Evolutionary conservation across 2,797 vertebrate species (phyloP).

Genomic region (Squalus acanthias): DNA sequence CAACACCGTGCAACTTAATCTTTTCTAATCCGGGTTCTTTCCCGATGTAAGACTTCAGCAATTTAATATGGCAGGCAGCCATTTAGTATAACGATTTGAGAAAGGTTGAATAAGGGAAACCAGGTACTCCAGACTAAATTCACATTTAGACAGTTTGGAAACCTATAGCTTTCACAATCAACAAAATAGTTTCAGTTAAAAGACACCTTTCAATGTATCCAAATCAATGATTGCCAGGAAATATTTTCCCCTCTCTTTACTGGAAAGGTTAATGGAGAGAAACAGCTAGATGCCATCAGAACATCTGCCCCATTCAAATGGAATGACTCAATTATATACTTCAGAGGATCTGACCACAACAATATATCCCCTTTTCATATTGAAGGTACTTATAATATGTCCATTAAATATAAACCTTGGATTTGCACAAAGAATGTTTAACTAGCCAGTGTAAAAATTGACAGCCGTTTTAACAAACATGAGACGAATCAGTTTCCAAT

Average conservation of each 20-base stretch:
- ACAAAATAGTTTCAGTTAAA: background rate
- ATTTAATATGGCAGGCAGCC: background rate
- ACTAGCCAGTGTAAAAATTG: no score
- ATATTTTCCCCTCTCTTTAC: conserved; percentile 2
- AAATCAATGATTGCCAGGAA: conserved; percentile 30
- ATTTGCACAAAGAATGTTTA: background rate
- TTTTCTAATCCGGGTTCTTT: background rate
- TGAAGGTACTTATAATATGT: background rate
- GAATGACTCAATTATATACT: background rate
- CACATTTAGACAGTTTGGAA: background rate
- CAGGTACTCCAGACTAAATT: background rate
- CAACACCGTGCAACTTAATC: background rate
- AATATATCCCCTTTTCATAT: background rate
- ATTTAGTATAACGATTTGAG: background rate
- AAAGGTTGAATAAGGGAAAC: background rate
- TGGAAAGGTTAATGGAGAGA: conserved; percentile 34
- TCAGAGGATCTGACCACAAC: conserved; percentile 1
- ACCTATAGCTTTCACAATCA: background rate
- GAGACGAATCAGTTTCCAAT: background rate
- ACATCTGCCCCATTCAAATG: background rate
- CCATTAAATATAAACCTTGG: conserved; percentile 16
- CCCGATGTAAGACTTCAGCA: background rate
- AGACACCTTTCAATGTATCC: background rate
- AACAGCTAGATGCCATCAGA: background rate
- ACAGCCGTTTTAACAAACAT: background rate